Base-by-base conservation (phyloP, 2,888 invertebrate species). In the Aphelenchoides bicaudatus region DNA sequence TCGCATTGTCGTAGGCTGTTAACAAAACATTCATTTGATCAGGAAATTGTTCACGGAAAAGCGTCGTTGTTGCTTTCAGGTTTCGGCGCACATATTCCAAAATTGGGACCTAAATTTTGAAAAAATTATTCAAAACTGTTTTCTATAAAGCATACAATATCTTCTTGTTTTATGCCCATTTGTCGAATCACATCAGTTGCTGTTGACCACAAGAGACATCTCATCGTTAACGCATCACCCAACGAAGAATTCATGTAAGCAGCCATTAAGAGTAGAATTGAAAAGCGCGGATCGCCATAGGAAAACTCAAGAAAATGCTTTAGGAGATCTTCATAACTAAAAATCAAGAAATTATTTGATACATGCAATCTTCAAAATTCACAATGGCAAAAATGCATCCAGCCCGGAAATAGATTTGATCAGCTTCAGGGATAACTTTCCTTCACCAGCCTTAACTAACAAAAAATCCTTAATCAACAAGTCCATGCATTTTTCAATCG, bases 371-470 rank as follows among this genome's bases (percentile, higher is more conserved):
- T 19, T 19, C 31, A 47, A 10, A 16, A 56, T 66, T 56, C 30
- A 74, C 71, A 75, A 76, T 28, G 74, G 72, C 59, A 71, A 65
- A 54, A 76, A 76, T 3, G 73, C 69, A 46, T 76, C 76, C 16
- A 73, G 56, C 25, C 66, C 70, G 5, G 74, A 68, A 6, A 74
- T 59, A 43, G 65, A 63, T 16, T 59, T 52, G 10, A 55, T 58
- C 54, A 73, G 54, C 13, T 67, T 56, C 2, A 76, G 43, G 5
- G 30, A 51, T 6, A 76, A 57, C 13, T 63, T 60, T 5, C 65
- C 66, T 13, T 66, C 61, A 13, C 29, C 19, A 10, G 66, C 70
- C 6, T 55, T 37, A 21, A 31, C 34, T 16, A 71, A 23, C 28
- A 75, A 47, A 59, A 64, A 74, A 3, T 49, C 49, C 21, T 61